Conservation (phyloP, 2,113 vertebrate species). For the Macrotis lagotis region DNA sequence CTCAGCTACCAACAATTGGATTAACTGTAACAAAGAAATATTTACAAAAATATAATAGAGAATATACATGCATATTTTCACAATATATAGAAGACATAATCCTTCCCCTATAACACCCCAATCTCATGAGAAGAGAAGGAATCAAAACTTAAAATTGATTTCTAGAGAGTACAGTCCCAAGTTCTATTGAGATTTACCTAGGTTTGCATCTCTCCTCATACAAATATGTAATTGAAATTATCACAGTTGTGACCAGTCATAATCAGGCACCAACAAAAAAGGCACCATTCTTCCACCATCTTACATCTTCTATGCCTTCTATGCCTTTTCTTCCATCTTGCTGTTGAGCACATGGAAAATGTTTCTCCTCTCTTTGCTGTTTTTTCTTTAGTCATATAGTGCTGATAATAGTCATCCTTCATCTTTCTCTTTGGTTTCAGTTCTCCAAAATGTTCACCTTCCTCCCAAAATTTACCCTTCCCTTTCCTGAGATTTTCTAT, state of each 20-base stretch:
- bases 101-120: not conserved
- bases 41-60: not conserved
- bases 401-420: not conserved
- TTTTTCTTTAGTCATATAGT: not conserved
- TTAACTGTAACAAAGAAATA: not conserved
- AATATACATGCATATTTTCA: not conserved
- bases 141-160: not conserved
- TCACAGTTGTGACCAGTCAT: not conserved
- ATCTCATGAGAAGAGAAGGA: not conserved
- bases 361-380: not conserved
- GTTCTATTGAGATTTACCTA: not conserved
- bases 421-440: not conserved
- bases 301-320: not conserved
- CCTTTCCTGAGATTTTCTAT: not conserved
- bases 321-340: too few relatives aligned
- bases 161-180: not conserved
- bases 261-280: not conserved
- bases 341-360: not conserved
- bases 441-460: not conserved
- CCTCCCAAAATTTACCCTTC: not conserved
- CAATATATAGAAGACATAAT: not conserved
- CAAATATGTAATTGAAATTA: not conserved
- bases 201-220: not conserved
- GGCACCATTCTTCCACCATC: not conserved
- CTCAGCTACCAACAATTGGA: not conserved